Evolutionary conservation across 2,113 vertebrate species (phyloP).

Genomic region (Glareola pratincola): DNA sequence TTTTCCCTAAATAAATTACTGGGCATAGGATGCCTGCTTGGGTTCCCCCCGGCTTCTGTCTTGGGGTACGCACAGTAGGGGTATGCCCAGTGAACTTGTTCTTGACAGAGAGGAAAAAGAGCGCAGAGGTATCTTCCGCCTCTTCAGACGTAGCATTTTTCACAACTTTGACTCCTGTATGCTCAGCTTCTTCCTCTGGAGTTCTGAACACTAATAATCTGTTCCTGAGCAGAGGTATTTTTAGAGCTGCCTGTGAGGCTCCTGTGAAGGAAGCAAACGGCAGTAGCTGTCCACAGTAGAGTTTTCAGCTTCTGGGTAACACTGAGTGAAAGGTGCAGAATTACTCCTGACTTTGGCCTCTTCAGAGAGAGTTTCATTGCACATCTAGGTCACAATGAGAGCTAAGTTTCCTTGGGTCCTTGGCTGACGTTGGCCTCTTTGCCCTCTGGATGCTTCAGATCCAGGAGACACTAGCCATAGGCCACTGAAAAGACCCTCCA

Average conservation of each 20-base stretch:
- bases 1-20: background rate
- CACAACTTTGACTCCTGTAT: background rate
- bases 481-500: background rate
- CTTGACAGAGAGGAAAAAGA: background rate
- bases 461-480: background rate
- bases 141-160: background rate
- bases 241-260: background rate
- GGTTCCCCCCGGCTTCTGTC: background rate
- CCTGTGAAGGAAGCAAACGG: background rate
- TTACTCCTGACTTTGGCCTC: background rate
- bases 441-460: background rate
- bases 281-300: background rate
- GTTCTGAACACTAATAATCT: background rate
- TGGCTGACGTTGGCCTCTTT: background rate
- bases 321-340: background rate
- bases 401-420: background rate
- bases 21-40: background rate
- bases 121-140: background rate
- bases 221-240: background rate
- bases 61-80: background rate
- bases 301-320: background rate
- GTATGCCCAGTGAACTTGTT: background rate
- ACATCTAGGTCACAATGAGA: background rate
- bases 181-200: background rate
- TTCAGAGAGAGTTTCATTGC: background rate